Evolutionary conservation across 2,113 vertebrate genomes (phyloP), one percentile per base, ranked within the genome.

Genomic region (Scolopax mira): DNA sequence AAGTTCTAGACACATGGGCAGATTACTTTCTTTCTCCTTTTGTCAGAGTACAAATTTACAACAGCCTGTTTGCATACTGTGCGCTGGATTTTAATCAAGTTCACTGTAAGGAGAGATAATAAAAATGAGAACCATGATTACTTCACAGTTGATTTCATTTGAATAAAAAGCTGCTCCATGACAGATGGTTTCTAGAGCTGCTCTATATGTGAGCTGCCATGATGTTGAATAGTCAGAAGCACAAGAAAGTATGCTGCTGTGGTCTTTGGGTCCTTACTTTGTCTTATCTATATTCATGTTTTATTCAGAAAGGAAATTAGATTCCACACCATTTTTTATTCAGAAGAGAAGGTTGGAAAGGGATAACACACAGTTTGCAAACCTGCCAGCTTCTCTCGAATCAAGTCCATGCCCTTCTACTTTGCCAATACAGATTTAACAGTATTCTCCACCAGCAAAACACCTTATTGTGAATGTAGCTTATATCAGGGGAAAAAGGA

Each of bases 91-190:
- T 97, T 97, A 97, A 97, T 97, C 96, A 72, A 95, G 94, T 97
- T 95, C 93, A 93, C 93, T 86, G 96, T 96, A 97, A 96, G 95
- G 83, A 92, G 90, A 97, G 94, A 97, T 94, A 96, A 97, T 97
- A 97, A 97, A 97, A 96, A 89, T 94, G 95, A 97, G 91, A 96
- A 88, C 88, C 95, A 95, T 94, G 93, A 97, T 97, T 97, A 97
- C 94, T 97, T 97, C 95, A 95, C 97, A 96, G 96, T 85, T 96
- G 96, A 97, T 95, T 97, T 97, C 88, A 96, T 96, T 89, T 79
- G 94, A 96, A 97, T 96, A 97, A 97, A 96, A 91, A 96, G 89
- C 86, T 1, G 65, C 94, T 92, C 85, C 64, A 88, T 94, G 94
- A 96, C 97, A 97, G 96, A 97, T 97, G 97, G 94, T 93, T 96